These are phyloP conservation scores for Palythoa heliodiscus DNA, from an alignment of 92 coral and sea anemone species.

Conservation along the genomic window DNA sequence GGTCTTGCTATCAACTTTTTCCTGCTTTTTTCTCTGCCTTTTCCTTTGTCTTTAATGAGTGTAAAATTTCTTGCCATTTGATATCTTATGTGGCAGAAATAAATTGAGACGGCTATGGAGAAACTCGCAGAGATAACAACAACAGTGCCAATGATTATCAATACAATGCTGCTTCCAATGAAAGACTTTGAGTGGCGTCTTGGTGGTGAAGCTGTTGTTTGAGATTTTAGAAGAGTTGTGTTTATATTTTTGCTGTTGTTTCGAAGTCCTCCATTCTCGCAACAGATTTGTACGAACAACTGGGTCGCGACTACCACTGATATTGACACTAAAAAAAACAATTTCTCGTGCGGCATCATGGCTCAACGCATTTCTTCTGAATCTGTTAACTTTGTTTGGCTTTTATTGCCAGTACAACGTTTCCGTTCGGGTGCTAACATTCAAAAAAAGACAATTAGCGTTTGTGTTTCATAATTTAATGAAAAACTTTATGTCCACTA, in stretches of 20 bases:
- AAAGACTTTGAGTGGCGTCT: not conserved
- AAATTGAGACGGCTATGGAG: conserved; percentile 12
- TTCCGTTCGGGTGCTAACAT: not conserved
- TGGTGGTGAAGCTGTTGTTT: not conserved
- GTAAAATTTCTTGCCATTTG: not conserved
- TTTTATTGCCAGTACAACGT: not conserved
- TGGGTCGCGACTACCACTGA: not conserved
- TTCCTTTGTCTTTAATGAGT: not conserved
- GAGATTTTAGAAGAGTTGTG: not conserved
- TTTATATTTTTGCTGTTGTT: not conserved
- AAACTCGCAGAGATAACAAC: conserved; percentile 7
- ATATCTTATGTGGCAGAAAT: conserved; percentile 19
- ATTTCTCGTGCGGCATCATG: not conserved
- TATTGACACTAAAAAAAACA: not conserved
- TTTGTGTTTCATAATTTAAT: too few species aligned
- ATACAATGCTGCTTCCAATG: not conserved
- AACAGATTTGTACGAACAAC: not conserved
- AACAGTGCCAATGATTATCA: conserved; percentile 15
- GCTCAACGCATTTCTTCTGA: not conserved
- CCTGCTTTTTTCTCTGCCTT: not conserved
- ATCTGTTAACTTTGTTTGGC: not conserved
- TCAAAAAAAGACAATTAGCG: not conserved
- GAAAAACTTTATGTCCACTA: not conserved
- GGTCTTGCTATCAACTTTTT: too few species aligned
- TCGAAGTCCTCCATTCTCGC: not conserved